Evolutionary conservation across 2,888 invertebrate genomes (phyloP).

Genomic region (Patella caerulea): DNA sequence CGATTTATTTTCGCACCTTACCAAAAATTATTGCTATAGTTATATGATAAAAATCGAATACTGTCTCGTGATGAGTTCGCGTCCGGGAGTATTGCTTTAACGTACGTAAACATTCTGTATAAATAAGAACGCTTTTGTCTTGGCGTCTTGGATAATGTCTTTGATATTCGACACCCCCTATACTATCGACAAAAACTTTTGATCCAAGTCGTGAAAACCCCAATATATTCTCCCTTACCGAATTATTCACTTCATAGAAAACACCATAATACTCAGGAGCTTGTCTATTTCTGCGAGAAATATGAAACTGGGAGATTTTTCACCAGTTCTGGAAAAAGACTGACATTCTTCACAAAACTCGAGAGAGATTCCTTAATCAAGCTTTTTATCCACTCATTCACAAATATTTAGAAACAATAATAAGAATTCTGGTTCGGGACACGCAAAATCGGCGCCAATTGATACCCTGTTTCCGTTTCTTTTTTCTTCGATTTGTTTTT

Average conservation of each 20-base stretch:
- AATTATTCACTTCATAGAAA: neutral
- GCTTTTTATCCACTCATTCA: constrained; percentile 17
- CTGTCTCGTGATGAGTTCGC: neutral
- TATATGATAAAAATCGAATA: too few species aligned
- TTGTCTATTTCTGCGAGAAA: neutral
- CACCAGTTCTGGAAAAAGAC: constrained; percentile 8
- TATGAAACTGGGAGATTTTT: neutral
- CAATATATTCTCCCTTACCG: neutral
- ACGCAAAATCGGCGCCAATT: constrained; percentile 19
- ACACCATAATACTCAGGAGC: neutral
- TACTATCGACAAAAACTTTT: neutral
- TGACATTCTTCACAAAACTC: constrained; percentile 6
- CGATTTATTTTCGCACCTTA: neutral
- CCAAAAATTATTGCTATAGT: too few species aligned
- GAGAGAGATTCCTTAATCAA: constrained; percentile 3
- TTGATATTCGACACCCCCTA: constrained; percentile 1
- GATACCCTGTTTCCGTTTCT: constrained; percentile 20
- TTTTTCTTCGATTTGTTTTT: neutral
- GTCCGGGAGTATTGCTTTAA: neutral
- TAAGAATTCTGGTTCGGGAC: constrained; percentile 5
- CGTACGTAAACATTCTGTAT: neutral
- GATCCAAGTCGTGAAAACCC: neutral
- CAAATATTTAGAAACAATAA: constrained; percentile 24
- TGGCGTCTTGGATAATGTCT: neutral
- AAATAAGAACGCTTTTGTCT: neutral